Base-by-base conservation (phyloP, 1,140 invertebrate genomes). In the Zaprionus gabonicus region DNA sequence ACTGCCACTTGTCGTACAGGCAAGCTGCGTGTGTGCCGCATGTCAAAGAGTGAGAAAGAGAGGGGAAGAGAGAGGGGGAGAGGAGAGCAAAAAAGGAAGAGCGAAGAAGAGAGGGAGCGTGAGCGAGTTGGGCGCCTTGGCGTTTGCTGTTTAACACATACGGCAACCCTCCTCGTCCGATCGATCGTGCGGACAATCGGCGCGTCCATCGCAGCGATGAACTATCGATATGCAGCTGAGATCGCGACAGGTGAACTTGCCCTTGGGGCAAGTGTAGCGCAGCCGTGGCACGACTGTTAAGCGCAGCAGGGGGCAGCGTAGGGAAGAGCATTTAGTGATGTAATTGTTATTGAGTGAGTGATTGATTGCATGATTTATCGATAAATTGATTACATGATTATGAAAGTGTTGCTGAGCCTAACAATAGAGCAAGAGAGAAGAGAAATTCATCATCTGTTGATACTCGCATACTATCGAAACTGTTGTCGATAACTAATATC, bases 191-290 rank as follows among this genome's bases (percentile, higher is more conserved):
- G 93, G 93, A 92, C 95, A 95, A 91, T 95, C 94, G 75, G 90
- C 93, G 9, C 79, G 79, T 57, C 92, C 91, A 82, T 91, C 93
- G 76, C 95, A 96, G 25, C 94, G 93, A 70, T 94, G 85, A 3
- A 94, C 91, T n/a, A 94, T 94, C 27, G 95, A 95, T 78, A 97
- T 96, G 91, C 97, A 97, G 91, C 94, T 94, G 44, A 95, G 94
- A 90, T 96, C 95, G 41, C 93, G 93, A 82, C 95, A 96, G 76
- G 94, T 94, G 91, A 94, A 95, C 84, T 94, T 94, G 92, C 93
- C 93, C 80, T 93, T 91, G 73, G 94, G 94, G 92, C 94, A 95
- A 6, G 82, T 92, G 59, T 80, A 93, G 25, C 80, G 79, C 34
- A 92, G 49, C 53, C 81, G 80, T 25, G 91, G 91, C 55, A 91